Evolutionary conservation across 2,888 invertebrate species (phyloP).

Genomic region (Watsonalla cultraria): DNA sequence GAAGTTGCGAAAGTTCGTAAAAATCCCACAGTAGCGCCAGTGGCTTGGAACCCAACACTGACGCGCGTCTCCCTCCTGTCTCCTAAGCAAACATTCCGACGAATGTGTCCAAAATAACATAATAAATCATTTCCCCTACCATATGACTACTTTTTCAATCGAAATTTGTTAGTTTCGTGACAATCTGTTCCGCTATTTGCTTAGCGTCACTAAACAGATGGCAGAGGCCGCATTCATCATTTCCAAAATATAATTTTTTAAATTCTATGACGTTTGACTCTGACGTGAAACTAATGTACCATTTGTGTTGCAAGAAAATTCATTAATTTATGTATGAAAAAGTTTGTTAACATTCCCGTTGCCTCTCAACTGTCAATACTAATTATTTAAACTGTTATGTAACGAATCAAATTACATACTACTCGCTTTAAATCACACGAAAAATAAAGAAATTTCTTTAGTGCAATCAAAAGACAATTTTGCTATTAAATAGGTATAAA

Average conservation of each 20-base stretch:
- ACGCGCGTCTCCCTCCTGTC: slow-evolving; percentile 38
- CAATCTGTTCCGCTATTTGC: slow-evolving; percentile 79
- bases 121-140: slow-evolving; percentile 69
- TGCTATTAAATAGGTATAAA: no score
- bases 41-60: slow-evolving; percentile 51
- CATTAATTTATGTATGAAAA: slow-evolving; percentile 24
- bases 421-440: no score
- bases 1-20: no score
- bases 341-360: background rate
- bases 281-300: slow-evolving; percentile 46
- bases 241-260: slow-evolving; percentile 56
- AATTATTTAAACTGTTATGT: background rate
- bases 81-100: slow-evolving; percentile 29
- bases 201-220: slow-evolving; percentile 71
- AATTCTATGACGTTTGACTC: slow-evolving; percentile 34
- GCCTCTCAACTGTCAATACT: background rate
- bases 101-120: slow-evolving; percentile 50
- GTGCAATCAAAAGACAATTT: no score
- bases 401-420: no score
- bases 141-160: slow-evolving; percentile 51
- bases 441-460: no score
- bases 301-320: slow-evolving; percentile 20
- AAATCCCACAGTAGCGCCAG: slow-evolving; percentile 11
- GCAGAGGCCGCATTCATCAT: slow-evolving; percentile 58
- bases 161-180: slow-evolving; percentile 74